Evolutionary conservation across 2,797 vertebrate genomes (phyloP).

Genomic region (Mormyrus proboscirostris): DNA sequence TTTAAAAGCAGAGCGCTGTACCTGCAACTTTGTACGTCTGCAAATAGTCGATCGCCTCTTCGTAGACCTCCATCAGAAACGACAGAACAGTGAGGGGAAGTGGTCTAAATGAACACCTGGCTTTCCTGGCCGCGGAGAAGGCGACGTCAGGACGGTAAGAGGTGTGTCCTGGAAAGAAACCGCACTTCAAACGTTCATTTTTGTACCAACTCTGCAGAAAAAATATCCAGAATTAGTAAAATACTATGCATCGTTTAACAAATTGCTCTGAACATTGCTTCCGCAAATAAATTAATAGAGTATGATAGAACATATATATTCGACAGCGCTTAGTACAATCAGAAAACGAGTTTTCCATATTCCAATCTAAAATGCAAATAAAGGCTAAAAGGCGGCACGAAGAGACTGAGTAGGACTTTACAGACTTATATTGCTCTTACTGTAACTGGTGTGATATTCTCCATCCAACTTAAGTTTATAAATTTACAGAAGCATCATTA

Average conservation of each 20-base stretch:
- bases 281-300: neutral
- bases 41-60: conserved; percentile 55
- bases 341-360: neutral
- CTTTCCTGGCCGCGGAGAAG: neutral
- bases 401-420: neutral
- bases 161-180: neutral
- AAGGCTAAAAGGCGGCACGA: neutral
- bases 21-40: conserved; percentile 39
- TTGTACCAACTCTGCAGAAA: neutral
- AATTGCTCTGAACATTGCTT: neutral
- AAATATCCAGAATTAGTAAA: neutral
- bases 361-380: neutral
- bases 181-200: neutral
- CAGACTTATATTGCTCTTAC: neutral
- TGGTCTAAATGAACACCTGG: neutral
- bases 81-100: neutral
- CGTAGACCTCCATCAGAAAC: conserved; percentile 56
- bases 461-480: neutral
- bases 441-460: neutral
- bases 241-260: neutral
- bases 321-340: neutral
- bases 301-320: neutral
- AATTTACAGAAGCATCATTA: neutral
- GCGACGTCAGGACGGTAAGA: neutral
- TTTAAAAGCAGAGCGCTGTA: conserved; percentile 22